phyloP scores from a whole-genome alignment of 2,113 vertebrate species.

The Ciconia stormi region DNA sequence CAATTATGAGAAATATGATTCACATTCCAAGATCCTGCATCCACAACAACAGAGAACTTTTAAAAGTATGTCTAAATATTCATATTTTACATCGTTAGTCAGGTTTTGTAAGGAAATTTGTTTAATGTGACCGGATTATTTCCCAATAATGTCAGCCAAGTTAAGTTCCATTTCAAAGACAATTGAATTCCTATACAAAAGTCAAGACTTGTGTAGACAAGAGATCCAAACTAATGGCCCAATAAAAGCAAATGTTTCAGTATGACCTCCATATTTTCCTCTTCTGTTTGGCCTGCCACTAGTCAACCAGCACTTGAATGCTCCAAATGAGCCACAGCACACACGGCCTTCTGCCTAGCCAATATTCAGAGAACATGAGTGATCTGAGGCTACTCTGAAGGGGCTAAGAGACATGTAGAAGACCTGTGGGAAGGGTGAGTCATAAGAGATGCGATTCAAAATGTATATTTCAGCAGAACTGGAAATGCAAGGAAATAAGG shows the following conservation, averaged over 20 bases:
- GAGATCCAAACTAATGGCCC: neutral
- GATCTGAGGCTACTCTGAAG: neutral
- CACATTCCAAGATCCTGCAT: neutral
- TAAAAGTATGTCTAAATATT: neutral
- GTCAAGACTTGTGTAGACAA: neutral
- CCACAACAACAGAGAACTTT: neutral
- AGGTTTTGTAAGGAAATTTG: neutral
- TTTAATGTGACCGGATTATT: neutral
- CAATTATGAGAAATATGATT: neutral
- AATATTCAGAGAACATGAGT: neutral
- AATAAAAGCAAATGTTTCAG: neutral
- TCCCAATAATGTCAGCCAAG: neutral
- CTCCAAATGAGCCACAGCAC: neutral
- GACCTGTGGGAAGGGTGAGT: neutral
- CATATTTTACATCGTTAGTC: neutral
- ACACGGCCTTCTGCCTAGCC: neutral
- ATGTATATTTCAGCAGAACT: neutral
- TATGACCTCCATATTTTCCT: neutral
- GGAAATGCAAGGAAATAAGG: neutral
- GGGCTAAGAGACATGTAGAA: neutral
- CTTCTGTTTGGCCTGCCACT: neutral
- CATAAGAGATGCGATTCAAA: neutral
- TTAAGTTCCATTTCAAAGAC: neutral
- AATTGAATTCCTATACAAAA: neutral
- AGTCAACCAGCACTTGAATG: neutral